Evolutionary conservation across 2,888 invertebrate genomes (phyloP), one percentile per base, ranked within the genome.

Genomic region (Nycteola revayana): DNA sequence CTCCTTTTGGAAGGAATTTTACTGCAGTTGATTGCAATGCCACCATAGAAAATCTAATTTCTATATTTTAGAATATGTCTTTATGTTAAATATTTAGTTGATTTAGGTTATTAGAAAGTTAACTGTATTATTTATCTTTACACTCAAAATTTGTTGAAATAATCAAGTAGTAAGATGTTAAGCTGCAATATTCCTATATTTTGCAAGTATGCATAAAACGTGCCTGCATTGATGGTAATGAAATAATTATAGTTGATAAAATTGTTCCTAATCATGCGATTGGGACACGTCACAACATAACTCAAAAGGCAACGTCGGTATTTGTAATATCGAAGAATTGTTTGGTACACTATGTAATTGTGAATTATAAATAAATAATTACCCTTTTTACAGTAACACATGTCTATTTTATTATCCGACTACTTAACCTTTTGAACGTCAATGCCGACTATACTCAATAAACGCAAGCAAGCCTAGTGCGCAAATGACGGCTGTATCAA

Each of bases 91-190:
- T 86, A 80, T 85, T 78, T 86, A 86, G 86, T 85, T 70, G 69
- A 75, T 78, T 77, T 86, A 86, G 84, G 80, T 78, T 81, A 80
- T 75, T 80, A 70, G 70, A 83, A 78, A 50, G 68, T 79, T 81
- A 81, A 78, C 84, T 84, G 78, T 86, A 85, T 86, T 84, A 85
- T 84, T 85, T 86, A 85, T 84, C 78, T 81, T 79, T 84, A 85
- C 80, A 84, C 77, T 80, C 77, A 75, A 75, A 71, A 75, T 74
- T 81, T 71, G 60, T 73, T 73, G 54, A 59, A 66, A 67, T 70
- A 72, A 76, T 72, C 67, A 66, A 71, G 52, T 62, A 60, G 60
- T 71, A 64, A 45, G 55, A 61, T 67, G 54, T 60, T 64, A 56
- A 52, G 60, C 63, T 3, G 28, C 45, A 36, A 48, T 49, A 49